Base-by-base conservation (phyloP, 1,140 invertebrate genomes). In the Drosophila setifemur region DNA sequence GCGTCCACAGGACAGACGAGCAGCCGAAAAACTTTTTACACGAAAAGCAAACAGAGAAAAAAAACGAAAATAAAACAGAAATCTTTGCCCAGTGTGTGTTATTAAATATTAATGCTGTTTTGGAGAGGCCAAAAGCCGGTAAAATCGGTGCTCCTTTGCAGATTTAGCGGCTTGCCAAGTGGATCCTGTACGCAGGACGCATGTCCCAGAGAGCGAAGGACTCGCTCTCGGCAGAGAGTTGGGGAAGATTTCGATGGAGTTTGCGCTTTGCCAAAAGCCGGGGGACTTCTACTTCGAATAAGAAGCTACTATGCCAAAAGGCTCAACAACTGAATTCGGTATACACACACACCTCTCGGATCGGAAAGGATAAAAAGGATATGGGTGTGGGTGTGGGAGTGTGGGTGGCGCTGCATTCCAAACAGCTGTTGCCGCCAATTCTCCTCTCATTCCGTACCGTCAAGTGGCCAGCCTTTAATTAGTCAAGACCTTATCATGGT, bases 271-370 rank as follows among this genome's bases (percentile, higher is more conserved):
- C 6, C 4, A 50, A 52, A 78, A 44, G 74, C 74, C 74, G 74
- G 74, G 74, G 67, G 14, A 75, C 43, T 40, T 23, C 48, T 33
- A n/a, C n/a, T n/a, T 35, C 42, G 11, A 33, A 18, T 39, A 42
- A 31, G 49, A 29, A 16, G 33, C 35, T 47, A 44, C 47, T 50
- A 57, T 28, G 66, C 40, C 40, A 8, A 55, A n/a, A 77, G 69
- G 74, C 74, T 78, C 74, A 78, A 78, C 74, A 78, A 78, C 74
- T 78, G 74, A 75, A 68, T 64, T 42, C 28, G 49, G 74, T 78
- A 73, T 78, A 78, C 74, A 73, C 54, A 69, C 64, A 31, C 26
- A 50, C n/a, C n/a, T n/a, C 26, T 44, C 5, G 6, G 14, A 11
- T 3, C 12, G 26, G 2, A 23, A 2, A 5, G 31, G 23, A 54